Evolutionary conservation across 2,888 invertebrate genomes (phyloP), one percentile per base, ranked within the genome.

Genomic region (Cecidostiba fungosa): DNA sequence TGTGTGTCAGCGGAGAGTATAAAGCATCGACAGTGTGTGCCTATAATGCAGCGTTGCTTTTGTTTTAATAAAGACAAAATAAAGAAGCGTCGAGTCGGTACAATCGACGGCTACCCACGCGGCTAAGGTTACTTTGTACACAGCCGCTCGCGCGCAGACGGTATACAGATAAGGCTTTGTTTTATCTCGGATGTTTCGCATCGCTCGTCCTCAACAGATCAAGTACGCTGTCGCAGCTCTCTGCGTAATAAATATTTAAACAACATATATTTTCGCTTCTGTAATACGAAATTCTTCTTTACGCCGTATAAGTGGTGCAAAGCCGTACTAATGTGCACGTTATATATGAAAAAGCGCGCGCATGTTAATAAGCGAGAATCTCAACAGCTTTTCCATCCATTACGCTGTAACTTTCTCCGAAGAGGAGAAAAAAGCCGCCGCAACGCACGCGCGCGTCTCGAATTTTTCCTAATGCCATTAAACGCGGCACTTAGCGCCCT

Each of bases 401-500:
- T 77, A 77, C 26, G 77, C 19, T 62, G 62, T n/a, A 62, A 77
- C 39, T 77, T 77, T 62, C 62, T 19, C 74, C 16, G 14, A 39
- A 29, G 50, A n/a, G 26, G 32, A n/a, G 23, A 66, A n/a, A 66
- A n/a, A 43, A 62, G 3, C 32, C 16, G 47, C 77, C 23, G 77
- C 62, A 39, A 59, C 59, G 26, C 32, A 32, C 62, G 43, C 47
- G 77, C 47, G 70, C 69, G 50, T 76, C 72, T 69, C 74, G 78
- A 78, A 82, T 82, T 69, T 77, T 82, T 72, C 50, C 82, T 86
- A 86, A 85, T 82, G 77, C 69, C 86, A 86, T 87, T 85, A 83
- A 86, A 77, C 78, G 82, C 78, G 74, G 87, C 84, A 85, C 84
- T 88, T 87, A 83, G 84, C 81, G 78, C 77, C 78, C 66, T 29